Percentiles rank a stretch among this genome's conserved stretches.
These are phyloP conservation scores for Drosophila arizonae DNA, from an alignment of 1,140 invertebrate species.

Conservation along the genomic window DNA sequence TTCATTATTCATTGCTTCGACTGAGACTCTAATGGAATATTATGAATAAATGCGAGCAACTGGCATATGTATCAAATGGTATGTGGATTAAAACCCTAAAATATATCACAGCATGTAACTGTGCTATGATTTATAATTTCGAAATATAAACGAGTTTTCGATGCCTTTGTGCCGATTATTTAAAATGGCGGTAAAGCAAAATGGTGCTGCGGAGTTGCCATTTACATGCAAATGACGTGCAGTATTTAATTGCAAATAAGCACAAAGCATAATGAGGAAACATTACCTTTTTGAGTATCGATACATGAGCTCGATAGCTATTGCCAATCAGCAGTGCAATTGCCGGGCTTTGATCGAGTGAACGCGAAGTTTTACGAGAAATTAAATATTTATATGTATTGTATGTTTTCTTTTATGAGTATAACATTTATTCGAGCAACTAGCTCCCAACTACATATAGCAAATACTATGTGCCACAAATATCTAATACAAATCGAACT, in stretches of 20 bases:
- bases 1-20: slow-evolving; percentile 16
- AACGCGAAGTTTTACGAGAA: not conserved
- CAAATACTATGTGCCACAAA: slow-evolving; percentile 8
- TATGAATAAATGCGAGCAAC: too few species aligned
- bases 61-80: too few species aligned
- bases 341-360: not conserved
- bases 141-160: slow-evolving; percentile 13
- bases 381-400: not conserved
- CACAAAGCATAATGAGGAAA: not conserved
- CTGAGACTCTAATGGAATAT: not conserved
- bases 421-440: slow-evolving; percentile 38
- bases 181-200: not conserved
- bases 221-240: not conserved
- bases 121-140: not conserved
- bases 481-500: not conserved
- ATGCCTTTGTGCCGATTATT: not conserved
- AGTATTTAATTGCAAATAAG: not conserved
- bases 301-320: not conserved
- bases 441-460: slow-evolving; percentile 18
- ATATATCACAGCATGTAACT: not conserved
- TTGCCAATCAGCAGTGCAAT: slow-evolving; percentile 1
- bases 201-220: not conserved
- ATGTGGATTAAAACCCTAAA: too few species aligned
- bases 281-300: not conserved
- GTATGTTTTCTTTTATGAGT: not conserved